Base-by-base conservation (phyloP, 2,888 invertebrate genomes). In the Macrostomum cliftonense region DNA sequence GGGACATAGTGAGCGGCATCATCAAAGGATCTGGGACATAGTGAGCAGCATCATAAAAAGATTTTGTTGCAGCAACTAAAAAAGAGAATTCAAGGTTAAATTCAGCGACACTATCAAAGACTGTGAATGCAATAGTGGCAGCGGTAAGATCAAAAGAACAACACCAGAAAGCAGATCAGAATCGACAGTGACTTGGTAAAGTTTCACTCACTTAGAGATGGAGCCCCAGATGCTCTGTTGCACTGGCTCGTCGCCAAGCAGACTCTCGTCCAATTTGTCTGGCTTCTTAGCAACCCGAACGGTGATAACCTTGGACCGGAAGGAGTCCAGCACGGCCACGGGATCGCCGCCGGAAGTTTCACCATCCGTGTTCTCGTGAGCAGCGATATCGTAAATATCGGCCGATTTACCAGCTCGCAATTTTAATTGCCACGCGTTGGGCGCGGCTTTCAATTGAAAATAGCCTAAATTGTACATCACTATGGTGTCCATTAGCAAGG, bases 401-500 rank as follows among this genome's bases (percentile, higher is more conserved):
- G 80, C 77, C 2, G 93, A 95, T 56, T 89, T 77, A 7, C 97
- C 97, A 43, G 89, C 85, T 36, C 97, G 75, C 4, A 97, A 75
- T 5, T 80, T 76, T 52, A 97, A 71, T 19, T 81, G 73, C 95
- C 95, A 97, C 12, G 87, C 84, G 1, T 97, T 97, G 1, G 97
- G 95, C 68, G 85, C 88, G 0, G 95, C 95, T 73, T 95, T 95
- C 36, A 97, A 74, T 73, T 89, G 88, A 75, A 97, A 95, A 72
- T 97, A 97, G 13, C 97, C 97, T 58, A 99, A 76, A 73, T 99
- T 97, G 7, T 95, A 95, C 97, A 99, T 99, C n/a, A 97, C 95
- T 58, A 95, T 95, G 16, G 97, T 97, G 71, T 97, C 97, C 39
- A 45, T 45, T 14, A 43, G 39, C 58, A 85, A 82, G 56, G 79